A percentile compares a stretch with the other conserved stretches of the same genome.
These are phyloP conservation scores for Corythoichthys intestinalis DNA, from an alignment of 2,113 vertebrate species.

Conservation along the genomic window DNA sequence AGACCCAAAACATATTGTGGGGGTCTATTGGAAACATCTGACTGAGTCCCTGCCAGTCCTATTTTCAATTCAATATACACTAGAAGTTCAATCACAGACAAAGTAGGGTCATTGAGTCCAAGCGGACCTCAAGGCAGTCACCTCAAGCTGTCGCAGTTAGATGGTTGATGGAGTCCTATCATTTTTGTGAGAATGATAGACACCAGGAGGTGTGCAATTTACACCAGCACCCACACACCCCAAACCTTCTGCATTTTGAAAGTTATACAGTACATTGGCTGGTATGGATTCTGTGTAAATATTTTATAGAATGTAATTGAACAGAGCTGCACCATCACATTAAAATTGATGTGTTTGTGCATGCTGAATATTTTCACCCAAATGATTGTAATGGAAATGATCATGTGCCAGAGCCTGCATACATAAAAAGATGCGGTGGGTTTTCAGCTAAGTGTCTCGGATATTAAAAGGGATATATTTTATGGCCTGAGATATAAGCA, in stretches of 20 bases:
- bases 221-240: conserved; percentile 2
- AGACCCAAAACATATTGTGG: too few species aligned
- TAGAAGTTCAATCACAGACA: too few species aligned
- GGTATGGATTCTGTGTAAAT: conserved; percentile 60
- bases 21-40: too few species aligned
- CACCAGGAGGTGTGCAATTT: not conserved
- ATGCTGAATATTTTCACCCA: conserved; percentile 60
- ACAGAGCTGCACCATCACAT: conserved; percentile 56
- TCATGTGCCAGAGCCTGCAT: conserved; percentile 58
- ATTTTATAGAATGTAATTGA: conserved; percentile 71
- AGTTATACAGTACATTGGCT: conserved; percentile 23
- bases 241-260: conserved; percentile 17
- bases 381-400: conserved; percentile 70
- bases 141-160: too few species aligned
- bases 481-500: conserved; percentile 47
- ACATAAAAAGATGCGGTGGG: conserved; percentile 37
- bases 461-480: conserved; percentile 63
- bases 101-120: too few species aligned
- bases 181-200: not conserved
- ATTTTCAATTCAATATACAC: too few species aligned
- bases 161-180: too few species aligned
- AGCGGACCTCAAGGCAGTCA: too few species aligned
- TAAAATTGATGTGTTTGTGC: conserved; percentile 73
- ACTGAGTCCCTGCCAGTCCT: too few species aligned
- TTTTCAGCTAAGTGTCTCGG: conserved; percentile 48